A percentile compares a stretch with the other conserved stretches of the same genome.
These are phyloP conservation scores for Hoplostethus atlanticus DNA, from an alignment of 2,797 vertebrate species.

Conservation along the genomic window DNA sequence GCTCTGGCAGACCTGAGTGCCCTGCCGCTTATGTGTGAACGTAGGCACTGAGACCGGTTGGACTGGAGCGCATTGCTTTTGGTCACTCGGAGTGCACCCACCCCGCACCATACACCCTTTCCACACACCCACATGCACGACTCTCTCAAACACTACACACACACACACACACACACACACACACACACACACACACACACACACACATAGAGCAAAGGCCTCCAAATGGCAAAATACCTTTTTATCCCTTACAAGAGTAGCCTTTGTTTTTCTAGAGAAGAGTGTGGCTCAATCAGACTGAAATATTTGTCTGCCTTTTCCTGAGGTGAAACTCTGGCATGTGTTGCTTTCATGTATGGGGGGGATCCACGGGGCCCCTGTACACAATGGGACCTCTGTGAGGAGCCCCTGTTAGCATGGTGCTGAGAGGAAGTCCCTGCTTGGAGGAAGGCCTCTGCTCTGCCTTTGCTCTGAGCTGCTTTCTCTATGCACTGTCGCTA, in stretches of 20 bases:
- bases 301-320: conserved; percentile 84
- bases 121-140: conserved; percentile 54
- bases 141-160: conserved; percentile 45
- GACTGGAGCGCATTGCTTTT: conserved; percentile 82
- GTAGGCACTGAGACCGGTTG: conserved; percentile 85
- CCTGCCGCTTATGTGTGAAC: conserved; percentile 81
- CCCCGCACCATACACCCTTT: conserved; percentile 57
- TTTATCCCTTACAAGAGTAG: conserved; percentile 75
- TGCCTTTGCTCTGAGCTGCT: conserved; percentile 51
- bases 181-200: conserved; percentile 47
- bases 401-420: conserved; percentile 79
- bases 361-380: conserved; percentile 71
- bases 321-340: conserved; percentile 80
- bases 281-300: conserved; percentile 75
- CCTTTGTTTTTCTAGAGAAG: conserved; percentile 72
- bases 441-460: conserved; percentile 74
- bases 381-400: conserved; percentile 87
- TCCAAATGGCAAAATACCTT: conserved; percentile 59
- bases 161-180: conserved; percentile 45
- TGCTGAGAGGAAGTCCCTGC: conserved; percentile 79
- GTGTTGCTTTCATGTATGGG: conserved; percentile 83
- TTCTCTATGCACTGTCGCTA: conserved; percentile 50
- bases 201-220: conserved; percentile 45
- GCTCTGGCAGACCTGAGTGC: conserved; percentile 78
- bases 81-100: conserved; percentile 79